Conservation (phyloP, 23 tunicate species). For the Trididemnum clinides region DNA sequence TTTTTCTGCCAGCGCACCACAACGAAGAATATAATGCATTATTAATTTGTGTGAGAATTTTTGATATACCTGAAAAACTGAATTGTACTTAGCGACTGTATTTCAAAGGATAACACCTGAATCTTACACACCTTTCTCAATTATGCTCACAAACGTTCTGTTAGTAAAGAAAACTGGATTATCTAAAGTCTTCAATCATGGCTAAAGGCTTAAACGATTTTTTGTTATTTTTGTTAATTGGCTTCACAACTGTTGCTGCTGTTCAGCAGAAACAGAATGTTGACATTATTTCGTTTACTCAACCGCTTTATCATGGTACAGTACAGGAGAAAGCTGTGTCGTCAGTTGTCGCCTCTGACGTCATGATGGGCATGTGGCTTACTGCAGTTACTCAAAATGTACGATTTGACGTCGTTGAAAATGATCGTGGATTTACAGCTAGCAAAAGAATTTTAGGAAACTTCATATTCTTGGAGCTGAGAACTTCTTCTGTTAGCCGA, state of each 20-base stretch:
- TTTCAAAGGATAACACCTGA: too few species aligned
- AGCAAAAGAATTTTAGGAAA: conserved; percentile 36
- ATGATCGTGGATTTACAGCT: conserved; percentile 9
- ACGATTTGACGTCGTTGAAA: neutral
- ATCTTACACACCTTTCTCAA: too few species aligned
- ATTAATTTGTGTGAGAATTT: too few species aligned
- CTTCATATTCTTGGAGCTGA: conserved; percentile 50
- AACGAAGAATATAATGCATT: too few species aligned
- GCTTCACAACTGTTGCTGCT: neutral
- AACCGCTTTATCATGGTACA: conserved; percentile 14
- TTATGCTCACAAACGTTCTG: neutral
- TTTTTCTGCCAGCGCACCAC: too few species aligned
- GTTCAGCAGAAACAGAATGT: neutral
- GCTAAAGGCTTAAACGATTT: neutral
- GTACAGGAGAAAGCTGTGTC: conserved; percentile 28
- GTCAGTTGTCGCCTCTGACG: conserved; percentile 8
- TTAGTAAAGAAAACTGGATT: neutral
- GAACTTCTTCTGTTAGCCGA: conserved; percentile 7
- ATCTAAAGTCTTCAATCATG: neutral
- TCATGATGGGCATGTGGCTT: conserved; percentile 40
- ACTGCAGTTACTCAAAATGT: neutral
- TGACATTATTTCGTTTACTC: conserved; percentile 7
- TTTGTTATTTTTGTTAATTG: neutral
- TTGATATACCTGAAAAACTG: too few species aligned
- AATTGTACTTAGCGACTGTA: too few species aligned